phyloP scores from a whole-genome alignment of 2,113 vertebrate species.

The Aegithalos caudatus region DNA sequence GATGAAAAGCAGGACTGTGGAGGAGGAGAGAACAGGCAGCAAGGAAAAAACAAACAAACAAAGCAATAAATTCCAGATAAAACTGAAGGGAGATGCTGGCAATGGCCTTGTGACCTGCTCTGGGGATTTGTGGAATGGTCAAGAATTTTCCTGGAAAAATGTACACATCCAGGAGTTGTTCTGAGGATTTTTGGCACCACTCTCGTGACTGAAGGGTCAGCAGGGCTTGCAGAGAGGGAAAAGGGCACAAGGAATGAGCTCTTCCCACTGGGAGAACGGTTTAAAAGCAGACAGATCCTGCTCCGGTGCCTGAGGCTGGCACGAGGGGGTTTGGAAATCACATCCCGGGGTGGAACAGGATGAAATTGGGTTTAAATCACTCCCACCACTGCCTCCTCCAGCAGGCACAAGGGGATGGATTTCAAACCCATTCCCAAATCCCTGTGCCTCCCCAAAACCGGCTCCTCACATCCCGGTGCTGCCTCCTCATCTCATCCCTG shows the following conservation, averaged over 20 bases:
- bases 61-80: not conserved
- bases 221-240: not conserved
- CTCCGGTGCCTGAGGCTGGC: not conserved
- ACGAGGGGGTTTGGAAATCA: not conserved
- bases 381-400: not conserved
- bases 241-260: not conserved
- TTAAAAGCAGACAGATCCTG: not conserved
- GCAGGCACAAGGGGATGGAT: not conserved
- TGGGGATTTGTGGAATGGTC: not conserved
- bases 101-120: fast-evolving
- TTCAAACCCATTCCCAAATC: not conserved
- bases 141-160: not conserved
- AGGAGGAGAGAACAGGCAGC: not conserved
- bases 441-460: not conserved
- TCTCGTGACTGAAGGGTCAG: fast-evolving
- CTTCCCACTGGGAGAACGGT: fast-evolving
- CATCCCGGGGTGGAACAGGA: not conserved
- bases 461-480: fast-evolving
- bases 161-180: not conserved
- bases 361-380: not conserved
- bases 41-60: not conserved
- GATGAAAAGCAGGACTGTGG: not conserved
- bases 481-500: not conserved
- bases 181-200: not conserved
- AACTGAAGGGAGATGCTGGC: not conserved